Conservation (phyloP, 92 coral and sea anemone genomes). For the Palythoa grandis region DNA sequence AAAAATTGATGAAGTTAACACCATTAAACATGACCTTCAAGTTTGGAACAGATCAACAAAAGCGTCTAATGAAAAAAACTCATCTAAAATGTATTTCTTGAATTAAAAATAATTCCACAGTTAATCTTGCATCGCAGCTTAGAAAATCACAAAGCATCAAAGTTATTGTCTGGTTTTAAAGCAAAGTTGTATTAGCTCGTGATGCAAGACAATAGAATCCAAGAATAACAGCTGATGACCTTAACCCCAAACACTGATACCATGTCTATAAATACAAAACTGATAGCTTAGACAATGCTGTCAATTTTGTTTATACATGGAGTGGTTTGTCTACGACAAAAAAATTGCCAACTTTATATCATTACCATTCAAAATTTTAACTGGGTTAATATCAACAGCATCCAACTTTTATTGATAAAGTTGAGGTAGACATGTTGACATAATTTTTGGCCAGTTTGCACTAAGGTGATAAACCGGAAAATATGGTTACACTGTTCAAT, state of each 20-base stretch:
- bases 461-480: neutral
- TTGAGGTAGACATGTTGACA: neutral
- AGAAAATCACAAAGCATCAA: no score
- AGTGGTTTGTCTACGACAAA: neutral
- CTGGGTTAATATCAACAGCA: no score
- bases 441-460: neutral
- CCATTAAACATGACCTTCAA: no score
- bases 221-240: slow-evolving; percentile 20
- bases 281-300: neutral
- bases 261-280: neutral
- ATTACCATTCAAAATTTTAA: neutral
- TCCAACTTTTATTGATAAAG: neutral
- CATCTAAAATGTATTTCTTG: no score
- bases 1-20: no score
- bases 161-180: neutral
- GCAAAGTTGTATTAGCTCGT: neutral
- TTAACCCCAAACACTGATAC: neutral
- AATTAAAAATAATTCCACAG: no score
- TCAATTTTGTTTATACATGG: neutral
- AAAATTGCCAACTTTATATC: neutral
- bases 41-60: no score
- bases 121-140: no score
- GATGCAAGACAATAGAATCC: neutral
- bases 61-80: no score
- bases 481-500: neutral